These are phyloP conservation scores for Brienomyrus longianalis DNA, from an alignment of 2,113 vertebrate genomes.

Conservation along the genomic window DNA sequence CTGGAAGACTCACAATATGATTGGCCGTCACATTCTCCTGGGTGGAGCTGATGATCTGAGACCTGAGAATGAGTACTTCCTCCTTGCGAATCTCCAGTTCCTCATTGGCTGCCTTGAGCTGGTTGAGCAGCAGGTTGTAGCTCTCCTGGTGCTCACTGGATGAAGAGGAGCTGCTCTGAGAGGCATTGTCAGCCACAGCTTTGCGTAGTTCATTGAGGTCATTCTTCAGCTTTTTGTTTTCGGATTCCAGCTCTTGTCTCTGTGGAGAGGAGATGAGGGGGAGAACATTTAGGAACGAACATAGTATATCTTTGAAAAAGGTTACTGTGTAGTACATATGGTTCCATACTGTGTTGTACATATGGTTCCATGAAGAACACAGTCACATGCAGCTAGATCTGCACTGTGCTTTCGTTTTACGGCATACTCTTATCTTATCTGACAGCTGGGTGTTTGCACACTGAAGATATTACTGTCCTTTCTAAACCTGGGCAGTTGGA, in stretches of 20 bases:
- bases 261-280: slow-evolving; percentile 44
- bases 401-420: not conserved
- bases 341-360: not conserved
- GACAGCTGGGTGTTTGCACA: not conserved
- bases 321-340: not conserved
- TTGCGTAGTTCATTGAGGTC: slow-evolving; percentile 85
- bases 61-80: slow-evolving; percentile 84
- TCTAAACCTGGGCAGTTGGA: not conserved
- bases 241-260: slow-evolving; percentile 87
- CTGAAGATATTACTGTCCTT: not conserved
- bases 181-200: slow-evolving; percentile 55
- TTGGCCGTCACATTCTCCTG: slow-evolving; percentile 52
- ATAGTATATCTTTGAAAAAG: not conserved
- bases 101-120: slow-evolving; percentile 77
- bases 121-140: slow-evolving; percentile 75
- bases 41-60: slow-evolving; percentile 74
- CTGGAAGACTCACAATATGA: slow-evolving; percentile 45
- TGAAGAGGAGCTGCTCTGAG: slow-evolving; percentile 37
- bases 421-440: not conserved
- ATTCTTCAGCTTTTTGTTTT: slow-evolving; percentile 94
- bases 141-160: slow-evolving; percentile 59
- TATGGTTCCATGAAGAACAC: not conserved
- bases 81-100: slow-evolving; percentile 93
- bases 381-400: not conserved
- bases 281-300: not conserved